These are phyloP conservation scores for Erpornis zantholeuca DNA, from an alignment of 2,113 vertebrate species.

Conservation along the genomic window DNA sequence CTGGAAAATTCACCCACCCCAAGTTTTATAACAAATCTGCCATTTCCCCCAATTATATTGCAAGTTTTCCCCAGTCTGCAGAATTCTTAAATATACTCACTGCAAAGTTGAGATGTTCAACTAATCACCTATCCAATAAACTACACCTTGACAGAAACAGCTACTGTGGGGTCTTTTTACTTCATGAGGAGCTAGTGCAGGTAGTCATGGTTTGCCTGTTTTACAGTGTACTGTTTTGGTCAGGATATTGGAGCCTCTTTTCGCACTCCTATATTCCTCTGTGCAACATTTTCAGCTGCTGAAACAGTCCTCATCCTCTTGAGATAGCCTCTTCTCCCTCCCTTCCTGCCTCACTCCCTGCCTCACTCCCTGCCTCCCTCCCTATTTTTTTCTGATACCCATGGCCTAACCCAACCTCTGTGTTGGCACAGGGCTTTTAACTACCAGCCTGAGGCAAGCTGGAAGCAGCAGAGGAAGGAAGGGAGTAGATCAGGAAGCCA, in stretches of 20 bases:
- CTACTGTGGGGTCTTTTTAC: background rate
- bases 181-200: background rate
- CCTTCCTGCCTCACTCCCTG: background rate
- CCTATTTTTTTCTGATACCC: background rate
- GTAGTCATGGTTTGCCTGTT: background rate
- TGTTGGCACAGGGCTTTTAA: background rate
- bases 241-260: background rate
- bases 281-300: background rate
- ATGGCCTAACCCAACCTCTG: background rate
- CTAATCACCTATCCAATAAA: background rate
- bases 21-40: background rate
- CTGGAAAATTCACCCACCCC: background rate
- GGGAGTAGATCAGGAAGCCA: background rate
- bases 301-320: background rate
- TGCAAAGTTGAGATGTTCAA: background rate
- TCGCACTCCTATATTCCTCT: background rate
- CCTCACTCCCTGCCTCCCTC: background rate
- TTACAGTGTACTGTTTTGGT: background rate
- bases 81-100: background rate
- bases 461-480: background rate
- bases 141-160: background rate
- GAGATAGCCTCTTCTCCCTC: background rate
- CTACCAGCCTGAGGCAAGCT: background rate
- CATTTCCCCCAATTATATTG: background rate
- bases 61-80: background rate